Percentiles rank a stretch among this genome's conserved stretches.
These are phyloP conservation scores for Erebia epiphron DNA, from an alignment of 2,888 invertebrate genomes.

Conservation along the genomic window DNA sequence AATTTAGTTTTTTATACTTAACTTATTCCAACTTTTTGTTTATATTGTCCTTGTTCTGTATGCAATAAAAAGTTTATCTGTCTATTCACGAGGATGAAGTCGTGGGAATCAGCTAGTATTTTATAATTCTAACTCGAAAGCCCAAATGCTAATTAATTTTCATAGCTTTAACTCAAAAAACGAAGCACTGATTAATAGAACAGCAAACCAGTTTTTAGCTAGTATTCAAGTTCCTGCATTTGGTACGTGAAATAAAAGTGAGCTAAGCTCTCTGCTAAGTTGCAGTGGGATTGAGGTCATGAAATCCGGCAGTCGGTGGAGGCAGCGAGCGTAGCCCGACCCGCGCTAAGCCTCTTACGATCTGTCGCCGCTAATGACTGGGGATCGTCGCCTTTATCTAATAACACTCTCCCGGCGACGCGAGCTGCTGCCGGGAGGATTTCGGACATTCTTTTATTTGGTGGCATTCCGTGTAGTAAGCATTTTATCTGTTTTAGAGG, in stretches of 20 bases:
- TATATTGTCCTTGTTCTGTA: no score
- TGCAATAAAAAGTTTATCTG: no score
- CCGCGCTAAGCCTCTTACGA: constrained; percentile 13
- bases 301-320: neutral
- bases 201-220: neutral
- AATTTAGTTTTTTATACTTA: neutral
- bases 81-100: no score
- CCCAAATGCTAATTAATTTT: no score
- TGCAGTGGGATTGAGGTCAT: constrained; percentile 10
- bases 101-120: no score
- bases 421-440: neutral
- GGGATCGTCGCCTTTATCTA: constrained; percentile 5
- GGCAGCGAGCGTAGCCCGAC: neutral
- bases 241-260: neutral
- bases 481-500: neutral
- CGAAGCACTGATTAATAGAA: neutral
- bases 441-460: neutral
- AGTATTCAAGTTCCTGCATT: neutral
- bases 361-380: constrained; percentile 11
- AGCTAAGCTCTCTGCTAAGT: neutral
- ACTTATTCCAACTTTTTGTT: no score
- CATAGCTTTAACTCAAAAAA: no score
- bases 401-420: neutral
- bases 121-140: no score
- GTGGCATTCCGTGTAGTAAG: neutral